Base-by-base conservation (phyloP, 2,888 invertebrate genomes). In the Platycheirus albimanus region DNA sequence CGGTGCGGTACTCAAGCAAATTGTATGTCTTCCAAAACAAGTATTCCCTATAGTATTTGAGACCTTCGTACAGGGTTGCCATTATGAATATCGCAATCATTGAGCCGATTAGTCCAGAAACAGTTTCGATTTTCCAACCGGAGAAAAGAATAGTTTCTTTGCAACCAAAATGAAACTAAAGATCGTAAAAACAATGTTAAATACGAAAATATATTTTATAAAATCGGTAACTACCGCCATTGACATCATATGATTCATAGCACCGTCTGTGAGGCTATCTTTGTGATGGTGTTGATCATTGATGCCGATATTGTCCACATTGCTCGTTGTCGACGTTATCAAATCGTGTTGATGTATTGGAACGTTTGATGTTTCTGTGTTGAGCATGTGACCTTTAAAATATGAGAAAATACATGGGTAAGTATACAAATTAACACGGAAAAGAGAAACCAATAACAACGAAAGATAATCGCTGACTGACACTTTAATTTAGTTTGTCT, bases 31-130 rank as follows among this genome's bases (percentile, higher is more conserved):
- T 95, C 95, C 97, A 97, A 89, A 97, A 94, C 52, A 97, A 92
- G 91, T 94, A 95, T 91, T 96, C 96, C 87, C 94, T 92, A 88
- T 93, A 94, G 88, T 93, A 94, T 88, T 94, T 94, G 2, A 94
- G 91, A 85, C 98, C 98, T 92, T 99, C 99, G 90, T 99, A 99
- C 24, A 98, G 92, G 64, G 98, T 94, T 5, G 98, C 98, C 93
- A 99, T 94, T 84, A 98, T 92, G 89, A 98, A 96, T 87, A 99
- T 96, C 51, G 95, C 96, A 85, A 98, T 91, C 93, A 98, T 97
- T 3, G 99, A 98, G 47, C 96, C 96, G 75, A 98, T 91, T 87
- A 99, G 93, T 75, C 96, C 96, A 49, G 95, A 94, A 69, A 94
- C 89, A 17, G 95, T 94, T 36, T 93, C 92, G 69, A 96, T 94